phyloP scores from a whole-genome alignment of 2,888 invertebrate genomes.

The Lasioglossum leucozonium region DNA sequence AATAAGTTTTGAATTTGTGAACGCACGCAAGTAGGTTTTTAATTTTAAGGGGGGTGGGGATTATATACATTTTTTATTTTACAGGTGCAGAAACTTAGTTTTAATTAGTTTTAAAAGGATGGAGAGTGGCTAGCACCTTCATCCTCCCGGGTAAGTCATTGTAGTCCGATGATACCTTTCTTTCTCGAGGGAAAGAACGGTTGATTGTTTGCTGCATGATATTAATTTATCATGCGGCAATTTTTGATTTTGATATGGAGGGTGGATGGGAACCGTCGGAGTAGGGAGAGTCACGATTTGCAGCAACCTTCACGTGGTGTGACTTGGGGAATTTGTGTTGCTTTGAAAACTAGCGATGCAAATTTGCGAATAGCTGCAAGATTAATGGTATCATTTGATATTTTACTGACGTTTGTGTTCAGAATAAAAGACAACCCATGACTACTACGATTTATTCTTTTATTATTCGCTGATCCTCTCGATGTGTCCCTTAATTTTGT shows the following conservation, averaged over 20 bases:
- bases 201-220: not conserved
- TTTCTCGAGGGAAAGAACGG: not conserved
- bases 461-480: not conserved
- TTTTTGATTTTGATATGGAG: slow-evolving; percentile 34
- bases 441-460: not conserved
- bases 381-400: not conserved
- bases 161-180: not conserved
- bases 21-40: no score
- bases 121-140: slow-evolving; percentile 29
- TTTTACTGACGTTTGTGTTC: not conserved
- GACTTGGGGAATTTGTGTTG: slow-evolving; percentile 57
- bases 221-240: not conserved
- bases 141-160: not conserved
- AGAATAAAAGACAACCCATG: slow-evolving; percentile 9
- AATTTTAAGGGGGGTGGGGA: not conserved
- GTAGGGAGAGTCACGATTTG: slow-evolving; percentile 58
- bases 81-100: no score
- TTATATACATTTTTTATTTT: not conserved
- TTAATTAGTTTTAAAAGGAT: not conserved
- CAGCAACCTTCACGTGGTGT: slow-evolving; percentile 66
- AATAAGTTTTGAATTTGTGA: not conserved
- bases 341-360: not conserved
- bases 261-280: slow-evolving; percentile 46
- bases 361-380: slow-evolving; percentile 59
- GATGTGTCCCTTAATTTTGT: not conserved